phyloP scores from a whole-genome alignment of 2,888 invertebrate genomes.

The Cryptophagus acutangulus region DNA sequence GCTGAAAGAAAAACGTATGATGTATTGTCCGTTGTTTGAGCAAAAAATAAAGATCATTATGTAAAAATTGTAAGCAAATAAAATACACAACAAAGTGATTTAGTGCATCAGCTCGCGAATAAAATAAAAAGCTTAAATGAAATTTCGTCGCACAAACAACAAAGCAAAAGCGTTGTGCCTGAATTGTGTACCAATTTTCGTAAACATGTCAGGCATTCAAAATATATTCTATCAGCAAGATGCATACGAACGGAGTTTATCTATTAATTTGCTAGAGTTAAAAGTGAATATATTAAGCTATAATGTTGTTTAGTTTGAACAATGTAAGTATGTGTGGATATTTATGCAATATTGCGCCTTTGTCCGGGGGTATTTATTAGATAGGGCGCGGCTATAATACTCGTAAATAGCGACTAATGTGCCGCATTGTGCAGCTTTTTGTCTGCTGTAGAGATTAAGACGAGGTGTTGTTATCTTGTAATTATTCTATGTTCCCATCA shows the following conservation, averaged over 20 bases:
- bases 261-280: slow-evolving; percentile 21
- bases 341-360: slow-evolving; percentile 23
- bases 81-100: background rate
- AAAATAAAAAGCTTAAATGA: background rate
- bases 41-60: background rate
- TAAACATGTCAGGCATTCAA: slow-evolving; percentile 15
- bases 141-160: no score
- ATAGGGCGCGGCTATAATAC: slow-evolving; percentile 34
- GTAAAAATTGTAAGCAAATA: background rate
- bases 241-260: slow-evolving; percentile 20
- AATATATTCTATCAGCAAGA: slow-evolving; percentile 9
- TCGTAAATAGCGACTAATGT: slow-evolving; percentile 45
- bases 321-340: slow-evolving; percentile 20
- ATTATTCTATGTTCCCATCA: slow-evolving; percentile 34
- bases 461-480: slow-evolving; percentile 40
- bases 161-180: slow-evolving; percentile 7
- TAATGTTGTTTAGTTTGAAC: slow-evolving; percentile 21
- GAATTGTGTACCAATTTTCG: slow-evolving; percentile 5
- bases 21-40: no score
- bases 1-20: no score
- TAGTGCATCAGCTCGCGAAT: background rate
- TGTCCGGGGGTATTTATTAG: slow-evolving; percentile 36
- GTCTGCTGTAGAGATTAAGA: slow-evolving; percentile 41
- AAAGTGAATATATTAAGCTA: slow-evolving; percentile 24
- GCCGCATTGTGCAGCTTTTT: slow-evolving; percentile 41